A percentile compares a stretch with the other conserved stretches of the same genome.
Conservation (phyloP, 2,888 invertebrate species). For the Urechis unicinctus region DNA sequence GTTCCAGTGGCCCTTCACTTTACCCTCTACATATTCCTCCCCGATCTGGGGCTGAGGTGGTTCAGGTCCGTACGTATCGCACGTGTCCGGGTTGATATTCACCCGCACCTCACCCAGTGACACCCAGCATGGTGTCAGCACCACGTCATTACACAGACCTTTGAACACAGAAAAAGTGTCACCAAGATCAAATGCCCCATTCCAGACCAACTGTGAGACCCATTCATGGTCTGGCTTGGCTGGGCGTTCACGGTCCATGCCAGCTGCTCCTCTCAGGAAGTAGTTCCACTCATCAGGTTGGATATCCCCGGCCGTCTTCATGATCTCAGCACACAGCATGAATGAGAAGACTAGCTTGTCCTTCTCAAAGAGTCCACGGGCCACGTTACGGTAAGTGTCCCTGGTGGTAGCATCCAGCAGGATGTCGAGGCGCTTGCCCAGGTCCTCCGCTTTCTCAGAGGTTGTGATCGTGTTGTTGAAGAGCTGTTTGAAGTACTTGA, state of each 20-base stretch:
- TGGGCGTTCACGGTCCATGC: slow-evolving; percentile 39
- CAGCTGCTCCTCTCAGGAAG: slow-evolving; percentile 65
- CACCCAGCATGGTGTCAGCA: slow-evolving; percentile 39
- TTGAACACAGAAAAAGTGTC: slow-evolving; percentile 54
- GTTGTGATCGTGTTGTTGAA: slow-evolving; percentile 47
- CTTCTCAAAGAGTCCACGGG: slow-evolving; percentile 51
- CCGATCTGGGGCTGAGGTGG: slow-evolving; percentile 28
- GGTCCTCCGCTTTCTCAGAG: slow-evolving; percentile 39
- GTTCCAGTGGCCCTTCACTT: slow-evolving; percentile 60
- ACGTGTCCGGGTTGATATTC: slow-evolving; percentile 35
- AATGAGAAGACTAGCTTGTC: slow-evolving; percentile 55
- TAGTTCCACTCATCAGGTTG: slow-evolving; percentile 67
- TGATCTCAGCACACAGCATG: slow-evolving; percentile 71
- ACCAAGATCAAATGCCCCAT: slow-evolving; percentile 61
- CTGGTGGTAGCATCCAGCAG: slow-evolving; percentile 43
- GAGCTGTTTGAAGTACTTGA: slow-evolving; percentile 52
- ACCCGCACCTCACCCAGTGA: slow-evolving; percentile 32
- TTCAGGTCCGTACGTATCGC: slow-evolving; percentile 28
- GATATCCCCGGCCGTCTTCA: slow-evolving; percentile 61
- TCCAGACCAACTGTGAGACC: slow-evolving; percentile 67
- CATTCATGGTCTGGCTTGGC: slow-evolving; percentile 57
- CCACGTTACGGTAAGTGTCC: slow-evolving; percentile 50
- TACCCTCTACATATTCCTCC: slow-evolving; percentile 18
- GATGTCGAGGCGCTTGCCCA: slow-evolving; percentile 39
- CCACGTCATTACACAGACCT: slow-evolving; percentile 37